phyloP scores from a whole-genome alignment of 2,797 vertebrate species.

The Danionella dracula region DNA sequence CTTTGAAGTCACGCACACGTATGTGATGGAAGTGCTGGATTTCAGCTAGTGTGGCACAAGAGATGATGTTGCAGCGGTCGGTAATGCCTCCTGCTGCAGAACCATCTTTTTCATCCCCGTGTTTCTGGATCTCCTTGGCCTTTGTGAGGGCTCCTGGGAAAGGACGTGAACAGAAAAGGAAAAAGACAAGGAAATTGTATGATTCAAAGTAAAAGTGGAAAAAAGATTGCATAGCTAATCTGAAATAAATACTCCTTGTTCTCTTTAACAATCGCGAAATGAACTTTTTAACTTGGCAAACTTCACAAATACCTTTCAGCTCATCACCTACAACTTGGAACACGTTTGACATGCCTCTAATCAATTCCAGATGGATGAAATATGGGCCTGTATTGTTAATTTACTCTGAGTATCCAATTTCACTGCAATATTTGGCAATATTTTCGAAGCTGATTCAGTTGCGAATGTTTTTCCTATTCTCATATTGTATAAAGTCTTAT shows the following conservation, averaged over 20 bases:
- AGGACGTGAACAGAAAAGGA: neutral
- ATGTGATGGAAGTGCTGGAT: slow-evolving; percentile 97
- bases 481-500: neutral
- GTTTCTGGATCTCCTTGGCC: slow-evolving; percentile 91
- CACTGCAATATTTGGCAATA: neutral
- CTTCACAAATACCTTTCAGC: neutral
- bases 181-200: neutral
- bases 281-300: neutral
- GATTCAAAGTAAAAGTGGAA: no score
- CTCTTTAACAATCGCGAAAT: no score
- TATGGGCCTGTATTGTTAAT: neutral
- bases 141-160: slow-evolving; percentile 90
- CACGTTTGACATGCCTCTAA: neutral
- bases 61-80: slow-evolving; percentile 95
- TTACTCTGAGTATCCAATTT: neutral
- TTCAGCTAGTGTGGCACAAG: slow-evolving; percentile 92
- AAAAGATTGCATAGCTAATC: no score
- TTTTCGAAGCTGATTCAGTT: neutral
- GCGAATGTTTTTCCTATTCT: neutral
- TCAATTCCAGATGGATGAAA: slow-evolving; percentile 2
- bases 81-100: slow-evolving; percentile 82
- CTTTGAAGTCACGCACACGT: slow-evolving; percentile 90
- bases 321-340: no score
- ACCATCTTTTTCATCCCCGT: slow-evolving; percentile 77
- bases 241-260: no score